Base-by-base conservation (phyloP, 2,888 invertebrate genomes). In the Sabellastarte sp. region DNA sequence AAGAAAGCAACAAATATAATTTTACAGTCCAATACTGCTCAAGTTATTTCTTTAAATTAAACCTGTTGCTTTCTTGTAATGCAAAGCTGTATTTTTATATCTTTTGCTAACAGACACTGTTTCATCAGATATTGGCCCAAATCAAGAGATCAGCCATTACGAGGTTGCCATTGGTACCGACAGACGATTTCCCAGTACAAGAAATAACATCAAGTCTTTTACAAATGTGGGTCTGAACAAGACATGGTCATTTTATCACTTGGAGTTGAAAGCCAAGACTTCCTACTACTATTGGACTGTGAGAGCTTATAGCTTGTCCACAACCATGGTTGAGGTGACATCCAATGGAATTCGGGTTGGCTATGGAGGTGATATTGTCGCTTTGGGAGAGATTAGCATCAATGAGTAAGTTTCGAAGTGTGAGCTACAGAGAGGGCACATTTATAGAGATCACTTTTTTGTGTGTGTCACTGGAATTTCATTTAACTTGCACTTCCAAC, bases 291-390 rank as follows among this genome's bases (percentile, higher is more conserved):
- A 64, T 32, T 51, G 56, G 26, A 64, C 64, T 15, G 64, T 64
- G 31, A 63, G 58, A 26, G 64, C 64, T 15, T 55, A 64, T 33
- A 58, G 57, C 26, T 29, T 33, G 3, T 56, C 56, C 20, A 63
- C 59, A 51, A 57, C 64, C n/a, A 64, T 52, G 52, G 57, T 50
- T 51, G 64, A 64, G 31, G 64, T 64, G 24, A 64, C 63, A 2
- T 64, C 63, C 15, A 63, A 57, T 31, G 64, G 64, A 15, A 64
- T 64, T 20, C 5, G 55, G 33, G 64, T 64, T n/a, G 64, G 64
- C n/a, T 50, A 30, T 51, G 59, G 32, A 24, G 41, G 60, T 24
- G 20, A 31, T 24, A 24, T 63, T n/a, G n/a, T n/a, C n/a, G n/a
- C n/a, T n/a, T n/a, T n/a, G n/a, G n/a, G n/a, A n/a, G n/a, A n/a